Percentiles rank a stretch among this genome's conserved stretches.
Evolutionary conservation across 2,113 vertebrate genomes (phyloP).

Genomic region (Rhodinocichla rosea): DNA sequence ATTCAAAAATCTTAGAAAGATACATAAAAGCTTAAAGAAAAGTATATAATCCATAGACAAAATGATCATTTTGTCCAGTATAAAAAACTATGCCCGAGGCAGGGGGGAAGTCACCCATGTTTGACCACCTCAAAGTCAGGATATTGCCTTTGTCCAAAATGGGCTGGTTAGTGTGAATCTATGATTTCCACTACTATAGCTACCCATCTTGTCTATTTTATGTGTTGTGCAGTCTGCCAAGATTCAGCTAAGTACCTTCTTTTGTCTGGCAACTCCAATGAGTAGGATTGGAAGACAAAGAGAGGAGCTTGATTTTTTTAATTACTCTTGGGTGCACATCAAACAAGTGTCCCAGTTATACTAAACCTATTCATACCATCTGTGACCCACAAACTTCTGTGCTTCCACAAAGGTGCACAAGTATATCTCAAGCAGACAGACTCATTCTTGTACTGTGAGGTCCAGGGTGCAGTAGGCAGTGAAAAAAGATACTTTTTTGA

Average conservation of each 20-base stretch:
- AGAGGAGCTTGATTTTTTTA: not conserved
- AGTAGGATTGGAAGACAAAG: not conserved
- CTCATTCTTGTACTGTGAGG: not conserved
- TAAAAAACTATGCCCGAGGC: not conserved
- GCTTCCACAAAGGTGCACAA: not conserved
- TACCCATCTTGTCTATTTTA: not conserved
- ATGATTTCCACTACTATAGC: not conserved
- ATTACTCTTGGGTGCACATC: not conserved
- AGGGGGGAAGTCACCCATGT: fast-evolving
- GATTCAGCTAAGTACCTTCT: not conserved
- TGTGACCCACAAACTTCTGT: not conserved
- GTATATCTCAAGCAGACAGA: not conserved
- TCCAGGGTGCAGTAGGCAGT: not conserved
- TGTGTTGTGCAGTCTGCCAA: not conserved
- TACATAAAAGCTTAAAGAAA: not conserved
- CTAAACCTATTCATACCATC: not conserved
- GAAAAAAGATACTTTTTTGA: not conserved
- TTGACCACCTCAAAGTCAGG: not conserved
- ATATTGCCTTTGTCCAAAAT: not conserved
- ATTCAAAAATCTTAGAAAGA: not conserved
- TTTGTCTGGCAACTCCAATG: not conserved
- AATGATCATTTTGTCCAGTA: not conserved
- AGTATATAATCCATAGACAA: not conserved
- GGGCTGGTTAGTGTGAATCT: not conserved
- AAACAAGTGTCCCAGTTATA: not conserved